Percentiles rank a stretch among this genome's conserved stretches.
Conservation (phyloP, 2,113 vertebrate species). For the Tapirus terrestris region DNA sequence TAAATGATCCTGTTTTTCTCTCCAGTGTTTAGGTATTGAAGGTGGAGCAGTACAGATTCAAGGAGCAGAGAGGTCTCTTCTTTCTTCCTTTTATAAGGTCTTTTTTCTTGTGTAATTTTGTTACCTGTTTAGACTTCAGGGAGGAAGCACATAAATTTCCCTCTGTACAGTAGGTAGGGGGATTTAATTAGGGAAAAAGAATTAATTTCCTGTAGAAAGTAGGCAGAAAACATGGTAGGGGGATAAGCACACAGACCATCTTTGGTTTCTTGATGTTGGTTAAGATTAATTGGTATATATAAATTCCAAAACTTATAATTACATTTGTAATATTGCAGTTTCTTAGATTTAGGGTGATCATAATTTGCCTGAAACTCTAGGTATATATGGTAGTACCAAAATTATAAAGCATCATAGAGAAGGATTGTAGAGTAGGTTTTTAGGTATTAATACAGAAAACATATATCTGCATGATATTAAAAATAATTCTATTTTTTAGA, state of each 20-base stretch:
- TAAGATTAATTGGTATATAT: not conserved
- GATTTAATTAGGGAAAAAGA: not conserved
- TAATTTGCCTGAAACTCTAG: not conserved
- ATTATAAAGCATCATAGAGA: not conserved
- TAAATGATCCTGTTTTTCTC: not conserved
- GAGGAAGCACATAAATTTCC: not conserved
- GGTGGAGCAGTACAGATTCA: conserved; percentile 87
- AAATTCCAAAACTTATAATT: not conserved
- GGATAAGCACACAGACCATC: not conserved
- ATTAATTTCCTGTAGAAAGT: not conserved
- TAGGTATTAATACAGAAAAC: not conserved
- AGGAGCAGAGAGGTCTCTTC: conserved; percentile 87
- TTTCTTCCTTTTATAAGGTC: conserved; percentile 87
- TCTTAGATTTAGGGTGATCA: not conserved
- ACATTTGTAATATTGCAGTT: not conserved
- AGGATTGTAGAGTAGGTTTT: not conserved
- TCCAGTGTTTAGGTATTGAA: conserved; percentile 84
- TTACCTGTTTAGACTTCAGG: not conserved
- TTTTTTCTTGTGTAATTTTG: not conserved
- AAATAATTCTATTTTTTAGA: conserved; percentile 16
- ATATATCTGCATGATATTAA: not conserved
- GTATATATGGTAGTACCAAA: not conserved
- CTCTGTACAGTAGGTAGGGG: not conserved
- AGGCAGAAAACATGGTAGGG: not conserved
- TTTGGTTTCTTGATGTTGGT: conserved; percentile 13